phyloP scores from a whole-genome alignment of 2,113 vertebrate species.

The Centropus bengalensis region DNA sequence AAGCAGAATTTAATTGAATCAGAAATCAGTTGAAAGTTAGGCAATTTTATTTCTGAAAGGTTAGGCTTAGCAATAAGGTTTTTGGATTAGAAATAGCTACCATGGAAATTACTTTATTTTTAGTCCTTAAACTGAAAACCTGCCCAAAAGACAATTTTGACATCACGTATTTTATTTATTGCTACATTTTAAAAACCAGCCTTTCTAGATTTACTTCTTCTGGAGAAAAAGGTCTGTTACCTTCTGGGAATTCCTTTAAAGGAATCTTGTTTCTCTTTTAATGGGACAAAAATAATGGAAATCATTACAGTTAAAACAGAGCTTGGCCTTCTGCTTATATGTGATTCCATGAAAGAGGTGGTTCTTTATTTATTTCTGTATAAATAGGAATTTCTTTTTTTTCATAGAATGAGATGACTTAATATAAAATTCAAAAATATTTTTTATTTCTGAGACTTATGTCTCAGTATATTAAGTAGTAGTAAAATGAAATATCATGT shows the following conservation, averaged over 20 bases:
- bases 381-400: neutral
- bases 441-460: neutral
- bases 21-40: neutral
- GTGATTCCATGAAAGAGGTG: neutral
- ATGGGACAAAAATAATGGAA: neutral
- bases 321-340: neutral
- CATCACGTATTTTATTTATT: slow-evolving; percentile 16
- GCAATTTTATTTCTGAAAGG: neutral
- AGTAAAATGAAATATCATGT: neutral
- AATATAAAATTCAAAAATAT: neutral
- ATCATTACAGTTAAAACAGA: neutral
- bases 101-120: neutral
- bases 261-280: neutral
- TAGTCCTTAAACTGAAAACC: neutral
- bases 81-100: neutral
- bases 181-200: neutral
- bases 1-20: neutral
- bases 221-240: neutral
- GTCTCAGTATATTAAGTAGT: neutral
- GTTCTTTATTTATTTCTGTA: neutral
- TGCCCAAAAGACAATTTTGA: slow-evolving; percentile 3
- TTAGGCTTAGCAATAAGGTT: neutral
- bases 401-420: neutral
- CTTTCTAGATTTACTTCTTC: neutral
- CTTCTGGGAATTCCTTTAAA: neutral